phyloP scores from a whole-genome alignment of 2,888 invertebrate genomes.

The Hartigia nigra region DNA sequence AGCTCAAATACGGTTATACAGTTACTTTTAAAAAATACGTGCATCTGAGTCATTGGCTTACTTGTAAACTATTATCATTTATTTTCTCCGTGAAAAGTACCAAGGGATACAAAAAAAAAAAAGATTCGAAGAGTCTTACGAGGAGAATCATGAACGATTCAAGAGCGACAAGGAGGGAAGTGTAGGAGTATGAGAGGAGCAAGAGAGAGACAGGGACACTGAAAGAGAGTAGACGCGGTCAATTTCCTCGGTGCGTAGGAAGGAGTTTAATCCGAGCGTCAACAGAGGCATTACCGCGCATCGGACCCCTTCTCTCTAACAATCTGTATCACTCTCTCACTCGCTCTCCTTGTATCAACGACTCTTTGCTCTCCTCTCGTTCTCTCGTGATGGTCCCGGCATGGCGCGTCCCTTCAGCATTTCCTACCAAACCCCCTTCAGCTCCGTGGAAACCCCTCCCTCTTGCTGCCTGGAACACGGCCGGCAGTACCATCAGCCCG shows the following conservation, averaged over 20 bases:
- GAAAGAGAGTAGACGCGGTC: constrained; percentile 19
- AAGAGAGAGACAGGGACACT: constrained; percentile 18
- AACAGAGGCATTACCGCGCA: constrained; percentile 48
- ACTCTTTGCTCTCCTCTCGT: constrained; percentile 1
- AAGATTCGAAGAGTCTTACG: neutral
- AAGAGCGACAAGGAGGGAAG: neutral
- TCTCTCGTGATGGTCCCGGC: neutral
- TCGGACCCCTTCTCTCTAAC: constrained; percentile 23
- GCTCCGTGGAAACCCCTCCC: neutral
- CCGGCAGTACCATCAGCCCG: constrained; percentile 42
- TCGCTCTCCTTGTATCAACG: neutral
- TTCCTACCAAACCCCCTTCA: neutral
- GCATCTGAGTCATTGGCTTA: neutral
- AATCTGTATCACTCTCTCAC: neutral
- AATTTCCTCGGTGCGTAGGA: constrained; percentile 24
- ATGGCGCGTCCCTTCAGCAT: neutral
- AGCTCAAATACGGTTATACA: neutral
- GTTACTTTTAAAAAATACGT: neutral
- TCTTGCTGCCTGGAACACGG: neutral
- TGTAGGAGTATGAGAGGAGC: neutral
- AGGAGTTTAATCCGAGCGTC: constrained; percentile 51
- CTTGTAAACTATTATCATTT: neutral
- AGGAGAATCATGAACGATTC: neutral
- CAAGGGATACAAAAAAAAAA: neutral
- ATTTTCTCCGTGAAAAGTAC: neutral